Evolutionary conservation across 1,140 invertebrate species (phyloP).

Genomic region (Dinoponera quadriceps): DNA sequence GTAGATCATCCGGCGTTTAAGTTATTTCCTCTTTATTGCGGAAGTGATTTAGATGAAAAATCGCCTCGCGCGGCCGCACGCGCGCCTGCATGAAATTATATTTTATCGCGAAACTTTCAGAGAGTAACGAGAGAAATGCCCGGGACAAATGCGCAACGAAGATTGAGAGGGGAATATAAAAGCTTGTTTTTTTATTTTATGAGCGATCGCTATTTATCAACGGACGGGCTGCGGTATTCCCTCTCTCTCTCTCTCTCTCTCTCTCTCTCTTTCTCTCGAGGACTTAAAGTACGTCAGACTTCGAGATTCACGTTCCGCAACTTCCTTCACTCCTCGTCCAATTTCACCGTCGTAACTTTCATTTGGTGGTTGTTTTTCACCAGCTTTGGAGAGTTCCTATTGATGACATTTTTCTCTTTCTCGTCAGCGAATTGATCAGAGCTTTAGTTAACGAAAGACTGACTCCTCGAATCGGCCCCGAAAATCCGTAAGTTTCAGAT

Average conservation of each 20-base stretch:
- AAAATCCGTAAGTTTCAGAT: background rate
- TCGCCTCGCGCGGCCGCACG: background rate
- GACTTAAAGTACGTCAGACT: too few species aligned
- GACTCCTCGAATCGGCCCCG: background rate
- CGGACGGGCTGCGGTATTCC: background rate
- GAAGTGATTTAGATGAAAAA: slow-evolving; percentile 35
- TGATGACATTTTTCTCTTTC: too few species aligned
- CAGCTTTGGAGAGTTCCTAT: too few species aligned
- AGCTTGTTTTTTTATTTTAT: background rate
- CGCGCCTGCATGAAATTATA: background rate
- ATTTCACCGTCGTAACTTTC: too few species aligned
- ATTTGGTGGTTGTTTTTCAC: too few species aligned
- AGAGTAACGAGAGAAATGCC: background rate
- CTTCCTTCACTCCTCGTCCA: too few species aligned
- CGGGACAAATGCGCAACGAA: background rate
- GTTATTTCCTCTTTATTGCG: slow-evolving; percentile 54
- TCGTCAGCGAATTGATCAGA: too few species aligned
- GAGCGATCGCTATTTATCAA: background rate
- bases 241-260: background rate
- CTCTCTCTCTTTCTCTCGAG: too few species aligned
- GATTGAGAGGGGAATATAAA: background rate
- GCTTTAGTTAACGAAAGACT: background rate
- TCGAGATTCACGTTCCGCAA: too few species aligned
- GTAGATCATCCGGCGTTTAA: slow-evolving; percentile 44
- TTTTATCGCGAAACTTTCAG: background rate